Evolutionary conservation across 2,888 invertebrate genomes (phyloP).

Genomic region (Cepaea hortensis): DNA sequence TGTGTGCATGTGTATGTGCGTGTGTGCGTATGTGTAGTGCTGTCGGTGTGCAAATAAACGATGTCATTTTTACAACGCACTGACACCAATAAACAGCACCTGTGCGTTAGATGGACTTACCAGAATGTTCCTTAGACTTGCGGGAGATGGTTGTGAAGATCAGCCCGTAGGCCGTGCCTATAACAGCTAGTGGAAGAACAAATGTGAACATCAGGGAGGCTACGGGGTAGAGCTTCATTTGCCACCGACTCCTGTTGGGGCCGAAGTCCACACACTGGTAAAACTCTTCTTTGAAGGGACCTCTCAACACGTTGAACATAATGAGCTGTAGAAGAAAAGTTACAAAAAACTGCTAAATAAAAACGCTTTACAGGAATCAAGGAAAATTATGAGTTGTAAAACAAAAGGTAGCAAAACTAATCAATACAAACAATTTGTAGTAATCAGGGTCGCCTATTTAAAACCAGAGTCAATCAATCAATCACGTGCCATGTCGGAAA

Average conservation of each 20-base stretch:
- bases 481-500: no score
- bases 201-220: conserved; percentile 87
- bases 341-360: neutral
- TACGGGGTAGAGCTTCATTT: conserved; percentile 86
- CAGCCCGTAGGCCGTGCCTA: conserved; percentile 86
- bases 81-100: neutral
- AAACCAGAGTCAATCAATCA: no score
- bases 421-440: no score
- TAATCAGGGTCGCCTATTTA: no score
- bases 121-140: conserved; percentile 79
- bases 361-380: no score
- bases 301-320: conserved; percentile 85
- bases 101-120: conserved; percentile 53
- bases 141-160: conserved; percentile 88
- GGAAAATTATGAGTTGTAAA: no score
- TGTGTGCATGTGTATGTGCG: no score
- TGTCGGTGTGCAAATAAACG: no score
- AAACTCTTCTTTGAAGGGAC: conserved; percentile 88
- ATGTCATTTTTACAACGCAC: no score
- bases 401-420: no score
- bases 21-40: no score
- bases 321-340: conserved; percentile 80
- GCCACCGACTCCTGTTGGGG: conserved; percentile 86
- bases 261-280: conserved; percentile 90
- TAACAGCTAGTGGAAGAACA: conserved; percentile 84